phyloP scores from a whole-genome alignment of 2,888 invertebrate species.

The Epistrophella euchroma region DNA sequence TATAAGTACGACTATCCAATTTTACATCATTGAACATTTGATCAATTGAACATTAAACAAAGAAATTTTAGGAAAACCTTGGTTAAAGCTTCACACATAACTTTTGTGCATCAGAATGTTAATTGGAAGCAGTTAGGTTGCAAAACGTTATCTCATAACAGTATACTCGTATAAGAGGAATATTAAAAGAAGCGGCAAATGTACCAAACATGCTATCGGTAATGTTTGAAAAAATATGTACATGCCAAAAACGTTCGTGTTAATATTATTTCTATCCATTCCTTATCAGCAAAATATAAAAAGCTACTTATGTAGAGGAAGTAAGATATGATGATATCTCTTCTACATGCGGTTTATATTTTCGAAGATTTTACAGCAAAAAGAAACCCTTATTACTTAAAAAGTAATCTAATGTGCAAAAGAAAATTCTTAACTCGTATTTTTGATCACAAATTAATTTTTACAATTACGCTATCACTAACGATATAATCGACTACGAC shows the following conservation, averaged over 20 bases:
- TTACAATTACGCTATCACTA: neutral
- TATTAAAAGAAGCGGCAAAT: neutral
- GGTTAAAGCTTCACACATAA: too few species aligned
- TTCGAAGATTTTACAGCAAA: constrained; percentile 10
- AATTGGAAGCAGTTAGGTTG: too few species aligned
- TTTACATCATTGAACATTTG: too few species aligned
- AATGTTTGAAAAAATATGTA: neutral
- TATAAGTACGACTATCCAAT: too few species aligned
- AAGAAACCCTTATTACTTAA: neutral
- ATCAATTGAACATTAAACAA: too few species aligned
- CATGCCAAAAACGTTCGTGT: neutral
- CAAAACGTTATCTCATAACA: too few species aligned
- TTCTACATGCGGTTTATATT: neutral
- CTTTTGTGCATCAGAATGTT: too few species aligned
- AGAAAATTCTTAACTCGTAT: neutral
- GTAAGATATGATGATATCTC: constrained; percentile 1
- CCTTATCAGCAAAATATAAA: constrained; percentile 3
- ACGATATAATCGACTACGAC: too few species aligned
- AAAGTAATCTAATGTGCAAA: neutral
- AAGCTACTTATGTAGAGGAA: constrained; percentile 19
- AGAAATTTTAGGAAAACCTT: too few species aligned
- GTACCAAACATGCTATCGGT: neutral
- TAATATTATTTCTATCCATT: neutral
- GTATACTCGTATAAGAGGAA: neutral
- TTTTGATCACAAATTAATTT: neutral